A percentile compares a stretch with the other conserved stretches of the same genome.
Evolutionary conservation across 2,888 invertebrate genomes (phyloP).

Genomic region (Deilephila porcellus): DNA sequence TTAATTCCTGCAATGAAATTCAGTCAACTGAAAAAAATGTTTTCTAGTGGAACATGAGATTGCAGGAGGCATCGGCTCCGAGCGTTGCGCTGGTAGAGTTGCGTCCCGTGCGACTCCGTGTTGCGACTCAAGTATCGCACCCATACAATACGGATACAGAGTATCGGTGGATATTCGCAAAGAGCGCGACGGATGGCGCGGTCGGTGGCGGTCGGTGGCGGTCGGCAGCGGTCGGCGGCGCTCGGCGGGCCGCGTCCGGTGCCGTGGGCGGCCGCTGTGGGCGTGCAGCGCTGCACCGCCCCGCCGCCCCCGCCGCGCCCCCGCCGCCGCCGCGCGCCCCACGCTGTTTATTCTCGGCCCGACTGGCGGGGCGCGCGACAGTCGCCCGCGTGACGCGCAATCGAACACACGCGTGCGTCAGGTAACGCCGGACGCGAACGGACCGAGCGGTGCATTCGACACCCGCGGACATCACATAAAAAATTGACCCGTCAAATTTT

Average conservation of each 20-base stretch:
- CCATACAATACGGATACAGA: slow-evolving; percentile 11
- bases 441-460: slow-evolving; percentile 77
- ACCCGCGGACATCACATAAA: slow-evolving; percentile 70
- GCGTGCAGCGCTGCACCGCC: slow-evolving; percentile 79
- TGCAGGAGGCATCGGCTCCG: background rate
- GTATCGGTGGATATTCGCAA: slow-evolving; percentile 5
- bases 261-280: slow-evolving; percentile 77
- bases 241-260: slow-evolving; percentile 46
- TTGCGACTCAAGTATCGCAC: slow-evolving; percentile 1
- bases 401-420: slow-evolving; percentile 73
- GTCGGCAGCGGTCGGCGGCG: slow-evolving; percentile 47
- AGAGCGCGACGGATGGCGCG: slow-evolving; percentile 33
- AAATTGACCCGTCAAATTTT: slow-evolving; percentile 42
- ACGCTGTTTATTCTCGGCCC: slow-evolving; percentile 80
- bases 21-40: too few relatives aligned
- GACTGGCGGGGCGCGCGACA: slow-evolving; percentile 73
- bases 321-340: slow-evolving; percentile 64
- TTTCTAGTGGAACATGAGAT: background rate
- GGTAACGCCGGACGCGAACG: slow-evolving; percentile 61
- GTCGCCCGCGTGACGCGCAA: slow-evolving; percentile 82
- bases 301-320: slow-evolving; percentile 67
- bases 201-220: slow-evolving; percentile 47
- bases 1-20: too few relatives aligned
- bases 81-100: background rate
- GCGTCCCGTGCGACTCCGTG: background rate